Percentiles rank a stretch among this genome's conserved stretches.
These are phyloP conservation scores for Lepisosteus osseus DNA, from an alignment of 2,113 vertebrate species.

Conservation along the genomic window DNA sequence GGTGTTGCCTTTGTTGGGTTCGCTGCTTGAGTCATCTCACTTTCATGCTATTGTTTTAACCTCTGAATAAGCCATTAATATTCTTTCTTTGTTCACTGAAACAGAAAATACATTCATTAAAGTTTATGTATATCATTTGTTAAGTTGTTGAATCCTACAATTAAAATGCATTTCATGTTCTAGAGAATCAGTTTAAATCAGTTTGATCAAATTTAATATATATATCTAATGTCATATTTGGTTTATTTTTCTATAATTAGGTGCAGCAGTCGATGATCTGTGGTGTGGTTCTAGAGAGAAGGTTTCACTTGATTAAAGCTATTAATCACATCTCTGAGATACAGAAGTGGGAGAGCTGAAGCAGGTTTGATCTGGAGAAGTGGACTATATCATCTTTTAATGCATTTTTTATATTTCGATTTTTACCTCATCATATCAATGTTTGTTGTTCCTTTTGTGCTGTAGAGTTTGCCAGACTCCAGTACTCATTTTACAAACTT, in stretches of 20 bases:
- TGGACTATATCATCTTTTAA: constrained; percentile 40
- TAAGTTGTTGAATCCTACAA: background rate
- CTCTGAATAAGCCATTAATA: background rate
- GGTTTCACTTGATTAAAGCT: constrained; percentile 57
- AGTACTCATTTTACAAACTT: background rate
- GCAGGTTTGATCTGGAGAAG: constrained; percentile 32
- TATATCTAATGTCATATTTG: no score
- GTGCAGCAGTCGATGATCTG: constrained; percentile 25
- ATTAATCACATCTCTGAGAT: constrained; percentile 49
- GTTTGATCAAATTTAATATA: no score
- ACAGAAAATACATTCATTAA: background rate
- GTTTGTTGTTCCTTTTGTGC: background rate
- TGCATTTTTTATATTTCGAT: constrained; percentile 50
- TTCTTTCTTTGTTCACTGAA: background rate
- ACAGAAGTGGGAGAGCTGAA: constrained; percentile 25
- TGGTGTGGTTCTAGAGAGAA: constrained; percentile 18
- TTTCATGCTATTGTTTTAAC: background rate
- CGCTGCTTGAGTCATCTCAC: background rate
- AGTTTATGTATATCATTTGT: background rate
- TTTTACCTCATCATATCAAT: constrained; percentile 27
- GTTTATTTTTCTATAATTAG: constrained; percentile 39
- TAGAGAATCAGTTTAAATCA: no score
- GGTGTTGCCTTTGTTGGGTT: background rate
- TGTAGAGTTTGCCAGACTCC: background rate
- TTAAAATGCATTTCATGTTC: background rate